phyloP scores from a whole-genome alignment of 2,888 invertebrate species.

The Andricus quercusramuli region DNA sequence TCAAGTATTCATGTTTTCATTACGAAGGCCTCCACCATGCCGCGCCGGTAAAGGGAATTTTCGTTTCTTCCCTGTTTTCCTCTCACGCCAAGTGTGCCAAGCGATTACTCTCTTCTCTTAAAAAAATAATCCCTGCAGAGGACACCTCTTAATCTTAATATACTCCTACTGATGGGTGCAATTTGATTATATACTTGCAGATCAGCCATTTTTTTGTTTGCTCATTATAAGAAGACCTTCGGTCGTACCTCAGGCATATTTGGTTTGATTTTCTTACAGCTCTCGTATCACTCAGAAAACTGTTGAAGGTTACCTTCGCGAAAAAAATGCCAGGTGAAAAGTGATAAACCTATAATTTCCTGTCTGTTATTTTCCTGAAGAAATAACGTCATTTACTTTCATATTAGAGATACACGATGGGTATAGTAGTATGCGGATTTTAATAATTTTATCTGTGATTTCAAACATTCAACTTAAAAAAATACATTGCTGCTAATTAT shows the following conservation, averaged over 20 bases:
- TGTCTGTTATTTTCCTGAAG: too few relatives aligned
- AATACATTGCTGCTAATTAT: too few relatives aligned
- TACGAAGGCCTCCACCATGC: constrained; percentile 66
- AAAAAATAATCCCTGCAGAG: constrained; percentile 56
- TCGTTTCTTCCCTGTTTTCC: constrained; percentile 49
- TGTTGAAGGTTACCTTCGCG: too few relatives aligned
- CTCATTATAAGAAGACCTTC: neutral
- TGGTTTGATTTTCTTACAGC: too few relatives aligned
- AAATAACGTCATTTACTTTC: too few relatives aligned
- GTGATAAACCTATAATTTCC: too few relatives aligned
- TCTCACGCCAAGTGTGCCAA: constrained; percentile 51
- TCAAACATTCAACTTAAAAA: too few relatives aligned
- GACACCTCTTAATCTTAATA: constrained; percentile 38
- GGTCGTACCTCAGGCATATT: neutral
- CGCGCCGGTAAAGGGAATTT: constrained; percentile 64
- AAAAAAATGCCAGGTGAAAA: too few relatives aligned
- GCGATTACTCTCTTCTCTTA: constrained; percentile 57
- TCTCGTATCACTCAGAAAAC: too few relatives aligned
- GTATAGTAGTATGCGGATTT: too few relatives aligned
- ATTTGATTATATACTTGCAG: constrained; percentile 23
- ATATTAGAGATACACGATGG: too few relatives aligned
- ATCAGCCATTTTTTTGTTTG: neutral
- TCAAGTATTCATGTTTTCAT: constrained; percentile 79
- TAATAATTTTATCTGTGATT: too few relatives aligned
- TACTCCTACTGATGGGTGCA: neutral